Evolutionary conservation across 1,140 invertebrate genomes (phyloP), one percentile per base, ranked within the genome.

Genomic region (Scaptomyza montana): DNA sequence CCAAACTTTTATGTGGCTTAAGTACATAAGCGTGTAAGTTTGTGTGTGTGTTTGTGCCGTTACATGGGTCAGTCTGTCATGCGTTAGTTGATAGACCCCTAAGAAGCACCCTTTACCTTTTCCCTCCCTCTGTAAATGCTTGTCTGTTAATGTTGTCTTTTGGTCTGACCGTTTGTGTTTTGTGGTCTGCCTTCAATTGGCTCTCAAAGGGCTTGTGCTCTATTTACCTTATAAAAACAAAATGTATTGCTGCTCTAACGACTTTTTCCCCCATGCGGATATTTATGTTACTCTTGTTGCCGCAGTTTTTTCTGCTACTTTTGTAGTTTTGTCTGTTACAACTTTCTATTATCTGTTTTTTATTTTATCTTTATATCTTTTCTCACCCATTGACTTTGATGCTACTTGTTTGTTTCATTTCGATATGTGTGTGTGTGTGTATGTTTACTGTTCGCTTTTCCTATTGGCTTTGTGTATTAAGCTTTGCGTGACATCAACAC

Each of bases 211-310:
- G 80, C 76, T 87, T 87, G 78, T 81, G 81, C 78, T 86, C 81
- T 86, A 86, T 86, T 86, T 86, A 86, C 81, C 81, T 86, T 86
- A 86, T 87, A 86, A 86, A 85, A 86, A 86, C 78, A 86, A 74
- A 86, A 86, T 86, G 86, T 86, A 86, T 86, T 86, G 81, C 81
- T 81, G 78, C 71, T 67, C 74, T 69, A 86, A 78, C 81, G 78
- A 68, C 86, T 86, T 81, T 79, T 43, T 12, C 39, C 12, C 80
- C 69, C 80, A 56, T 84, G 54, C 59, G 71, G 71, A 51, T 61
- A 69, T 74, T 73, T 57, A 12, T 70, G 47, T 71, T 60, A 59
- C 41, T 9, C 43, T 56, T 63, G 30, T 46, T 51, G 62, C 30
- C 51, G 60, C 25, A 36, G 45, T 16, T 63, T 43, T 49, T 63